Evolutionary conservation across 35 echinoderm and acorn worm genomes (phyloP).

Genomic region (Holothuria glaberrima): DNA sequence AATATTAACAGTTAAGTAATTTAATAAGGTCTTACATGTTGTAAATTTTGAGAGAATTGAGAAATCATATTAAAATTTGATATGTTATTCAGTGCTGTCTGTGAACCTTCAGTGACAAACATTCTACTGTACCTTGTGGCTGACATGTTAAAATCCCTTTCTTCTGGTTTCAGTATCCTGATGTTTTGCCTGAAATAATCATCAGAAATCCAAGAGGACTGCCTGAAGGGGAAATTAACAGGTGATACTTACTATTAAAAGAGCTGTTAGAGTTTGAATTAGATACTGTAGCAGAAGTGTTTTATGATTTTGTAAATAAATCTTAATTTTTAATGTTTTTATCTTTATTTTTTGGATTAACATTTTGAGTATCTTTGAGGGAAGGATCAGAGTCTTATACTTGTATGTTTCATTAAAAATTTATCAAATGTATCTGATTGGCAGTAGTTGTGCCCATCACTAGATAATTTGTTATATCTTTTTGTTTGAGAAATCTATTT

Average conservation of each 20-base stretch:
- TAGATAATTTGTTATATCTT: no score
- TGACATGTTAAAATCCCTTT: not conserved
- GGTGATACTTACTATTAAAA: no score
- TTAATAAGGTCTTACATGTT: not conserved
- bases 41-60: not conserved
- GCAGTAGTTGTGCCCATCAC: no score
- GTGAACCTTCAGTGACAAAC: not conserved
- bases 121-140: not conserved
- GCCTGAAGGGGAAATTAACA: conserved; percentile 79
- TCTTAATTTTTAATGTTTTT: no score
- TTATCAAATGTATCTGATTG: no score
- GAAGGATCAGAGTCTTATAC: no score
- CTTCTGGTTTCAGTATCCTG: conserved; percentile 78
- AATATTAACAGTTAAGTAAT: not conserved
- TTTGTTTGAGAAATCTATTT: no score
- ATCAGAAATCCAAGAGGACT: conserved; percentile 91
- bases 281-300: no score
- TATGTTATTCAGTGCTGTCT: not conserved
- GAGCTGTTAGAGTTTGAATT: not conserved
- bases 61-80: not conserved
- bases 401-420: no score
- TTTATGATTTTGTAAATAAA: no score
- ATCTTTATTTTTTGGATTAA: no score
- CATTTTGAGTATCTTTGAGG: no score
- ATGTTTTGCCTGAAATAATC: conserved; percentile 66